These are phyloP conservation scores for Xestia sexstrigata DNA, from an alignment of 2,888 invertebrate species.

Conservation along the genomic window DNA sequence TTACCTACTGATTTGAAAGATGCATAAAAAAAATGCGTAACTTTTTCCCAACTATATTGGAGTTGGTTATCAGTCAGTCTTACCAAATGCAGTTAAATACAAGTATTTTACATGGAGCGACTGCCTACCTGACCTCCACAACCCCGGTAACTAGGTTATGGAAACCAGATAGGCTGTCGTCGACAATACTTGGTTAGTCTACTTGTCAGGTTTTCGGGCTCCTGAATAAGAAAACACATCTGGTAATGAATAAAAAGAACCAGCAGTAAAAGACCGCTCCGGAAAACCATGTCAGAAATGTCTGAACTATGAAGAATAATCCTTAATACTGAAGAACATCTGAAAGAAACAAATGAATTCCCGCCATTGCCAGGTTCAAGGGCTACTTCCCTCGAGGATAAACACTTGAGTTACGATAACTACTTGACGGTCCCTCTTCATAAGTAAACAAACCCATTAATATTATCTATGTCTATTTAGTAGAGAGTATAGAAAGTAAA, in stretches of 20 bases:
- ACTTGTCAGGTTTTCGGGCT: background rate
- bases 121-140: background rate
- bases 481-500: background rate
- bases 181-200: background rate
- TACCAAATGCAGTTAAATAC: background rate
- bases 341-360: slow-evolving; percentile 1
- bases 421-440: slow-evolving; percentile 14
- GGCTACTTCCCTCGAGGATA: slow-evolving; percentile 11
- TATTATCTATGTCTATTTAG: background rate
- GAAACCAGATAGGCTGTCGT: background rate
- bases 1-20: too few relatives aligned
- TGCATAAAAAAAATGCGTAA: too few relatives aligned
- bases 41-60: background rate
- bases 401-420: slow-evolving; percentile 26
- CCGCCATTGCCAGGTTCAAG: slow-evolving; percentile 4
- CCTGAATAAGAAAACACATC: background rate
- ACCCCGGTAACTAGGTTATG: background rate
- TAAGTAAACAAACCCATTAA: slow-evolving; percentile 43
- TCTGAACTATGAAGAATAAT: background rate
- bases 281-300: background rate
- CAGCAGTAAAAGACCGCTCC: background rate
- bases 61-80: background rate
- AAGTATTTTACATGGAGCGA: background rate
- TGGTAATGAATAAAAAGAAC: background rate
- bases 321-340: background rate